Base-by-base conservation (phyloP, 1,140 invertebrate species). In the Geopemphigus sp. region DNA sequence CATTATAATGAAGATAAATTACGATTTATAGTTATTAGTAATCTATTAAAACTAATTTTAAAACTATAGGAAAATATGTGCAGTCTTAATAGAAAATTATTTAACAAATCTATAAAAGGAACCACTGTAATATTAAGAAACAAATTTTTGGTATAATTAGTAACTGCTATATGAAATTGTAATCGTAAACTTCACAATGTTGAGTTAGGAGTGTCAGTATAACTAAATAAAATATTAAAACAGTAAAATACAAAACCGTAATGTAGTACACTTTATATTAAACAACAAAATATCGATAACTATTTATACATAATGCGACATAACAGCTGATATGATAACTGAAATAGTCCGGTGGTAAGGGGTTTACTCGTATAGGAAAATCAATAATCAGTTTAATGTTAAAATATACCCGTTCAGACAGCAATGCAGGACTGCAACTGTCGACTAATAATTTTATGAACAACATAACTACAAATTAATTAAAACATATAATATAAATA, bases 281-380 rank as follows among this genome's bases (percentile, higher is more conserved):
- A 50, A 50, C 14, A 29, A 32, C 39, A 47, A 45, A 66, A 66
- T 66, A 47, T 22, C 64, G 47, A 47, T n/a, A 39, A 66, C 10
- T 12, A 0, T 14, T 19, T 11, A 11, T 6, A 45, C 19, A 11
- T 66, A 5, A 47, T 1, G 12, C 11, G 12, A 66, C n/a, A 45
- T 22, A 66, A 53, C 68, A 72, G 50, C 68, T 72, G 47, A 72
- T 72, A 72, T 54, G 68, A 72, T 72, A 72, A 72, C 68, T 54
- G 15, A 15, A 39, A 39, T 4, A 39, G 32, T 39, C 3, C 11
- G 47, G 47, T 50, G 14, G 14, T 50, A 50, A 8, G 47, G 5
- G 1, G 47, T 12, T 11, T 50, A 50, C 47, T 12, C 47, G 11
- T 50, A 5, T 50, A 11, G 1, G 47, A 50, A 10, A 50, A 72